Percentiles rank a stretch among this genome's conserved stretches.
These are phyloP conservation scores for Craniophora ligustri DNA, from an alignment of 2,888 invertebrate genomes.

Conservation along the genomic window DNA sequence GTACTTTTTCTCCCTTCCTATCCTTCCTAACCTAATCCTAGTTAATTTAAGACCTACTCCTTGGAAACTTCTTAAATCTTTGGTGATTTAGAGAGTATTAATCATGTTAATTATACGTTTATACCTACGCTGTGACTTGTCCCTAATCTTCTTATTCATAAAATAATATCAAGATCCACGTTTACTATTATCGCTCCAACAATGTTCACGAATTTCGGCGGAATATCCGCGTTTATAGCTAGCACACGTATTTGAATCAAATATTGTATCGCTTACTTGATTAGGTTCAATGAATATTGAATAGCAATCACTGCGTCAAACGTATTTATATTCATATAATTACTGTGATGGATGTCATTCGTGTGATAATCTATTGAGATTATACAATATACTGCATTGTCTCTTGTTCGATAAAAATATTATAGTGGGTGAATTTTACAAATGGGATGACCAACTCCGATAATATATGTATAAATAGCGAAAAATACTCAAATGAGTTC, in stretches of 20 bases:
- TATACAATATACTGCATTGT: not conserved
- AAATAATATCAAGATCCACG: slow-evolving; percentile 9
- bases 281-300: slow-evolving; percentile 32
- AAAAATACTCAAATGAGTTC: no score
- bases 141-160: not conserved
- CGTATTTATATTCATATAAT: slow-evolving; percentile 4
- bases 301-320: slow-evolving; percentile 11
- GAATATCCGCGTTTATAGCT: not conserved
- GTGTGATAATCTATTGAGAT: slow-evolving; percentile 1
- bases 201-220: slow-evolving; percentile 4
- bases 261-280: slow-evolving; percentile 12
- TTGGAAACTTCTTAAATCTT: not conserved
- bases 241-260: not conserved
- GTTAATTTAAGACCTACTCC: not conserved
- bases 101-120: not conserved
- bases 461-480: no score
- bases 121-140: not conserved
- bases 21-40: not conserved
- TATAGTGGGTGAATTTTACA: no score
- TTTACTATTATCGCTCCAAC: slow-evolving; percentile 2
- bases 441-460: no score
- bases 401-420: not conserved
- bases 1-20: slow-evolving; percentile 5
- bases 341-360: slow-evolving; percentile 1
- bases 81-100: not conserved